These are phyloP conservation scores for Aythya baeri DNA, from an alignment of 2,113 vertebrate species.

Conservation along the genomic window DNA sequence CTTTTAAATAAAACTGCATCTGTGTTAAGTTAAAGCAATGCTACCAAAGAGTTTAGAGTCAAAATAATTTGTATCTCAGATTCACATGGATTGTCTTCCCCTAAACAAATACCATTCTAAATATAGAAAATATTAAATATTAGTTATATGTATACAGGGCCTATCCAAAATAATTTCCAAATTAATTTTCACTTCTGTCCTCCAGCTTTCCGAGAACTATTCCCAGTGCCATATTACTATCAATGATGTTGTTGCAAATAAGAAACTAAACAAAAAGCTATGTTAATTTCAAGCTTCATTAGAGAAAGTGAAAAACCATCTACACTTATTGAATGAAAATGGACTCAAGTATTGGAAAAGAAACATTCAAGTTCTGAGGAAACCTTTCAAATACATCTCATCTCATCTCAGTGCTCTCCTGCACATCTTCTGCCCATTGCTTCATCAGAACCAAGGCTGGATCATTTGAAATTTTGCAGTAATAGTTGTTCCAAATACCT, in stretches of 20 bases:
- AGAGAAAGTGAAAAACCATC: neutral
- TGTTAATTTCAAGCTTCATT: constrained; percentile 42
- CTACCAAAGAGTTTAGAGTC: neutral
- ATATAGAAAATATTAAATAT: neutral
- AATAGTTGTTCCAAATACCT: neutral
- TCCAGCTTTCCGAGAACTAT: neutral
- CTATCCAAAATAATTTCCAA: neutral
- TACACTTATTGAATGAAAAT: neutral
- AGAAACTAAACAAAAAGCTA: neutral
- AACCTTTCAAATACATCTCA: neutral
- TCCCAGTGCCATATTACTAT: neutral
- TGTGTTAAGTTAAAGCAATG: neutral
- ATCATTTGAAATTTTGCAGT: neutral
- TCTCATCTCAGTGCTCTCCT: neutral
- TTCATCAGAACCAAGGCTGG: neutral
- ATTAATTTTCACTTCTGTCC: neutral
- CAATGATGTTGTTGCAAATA: neutral
- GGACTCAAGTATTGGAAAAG: neutral
- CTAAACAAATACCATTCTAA: neutral
- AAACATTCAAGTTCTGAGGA: neutral
- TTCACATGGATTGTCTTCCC: neutral
- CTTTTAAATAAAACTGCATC: neutral
- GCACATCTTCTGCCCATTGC: neutral
- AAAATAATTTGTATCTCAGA: neutral
- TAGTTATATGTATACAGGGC: neutral